Evolutionary conservation across 2,888 invertebrate genomes (phyloP).

Genomic region (Epinotia demarniana): DNA sequence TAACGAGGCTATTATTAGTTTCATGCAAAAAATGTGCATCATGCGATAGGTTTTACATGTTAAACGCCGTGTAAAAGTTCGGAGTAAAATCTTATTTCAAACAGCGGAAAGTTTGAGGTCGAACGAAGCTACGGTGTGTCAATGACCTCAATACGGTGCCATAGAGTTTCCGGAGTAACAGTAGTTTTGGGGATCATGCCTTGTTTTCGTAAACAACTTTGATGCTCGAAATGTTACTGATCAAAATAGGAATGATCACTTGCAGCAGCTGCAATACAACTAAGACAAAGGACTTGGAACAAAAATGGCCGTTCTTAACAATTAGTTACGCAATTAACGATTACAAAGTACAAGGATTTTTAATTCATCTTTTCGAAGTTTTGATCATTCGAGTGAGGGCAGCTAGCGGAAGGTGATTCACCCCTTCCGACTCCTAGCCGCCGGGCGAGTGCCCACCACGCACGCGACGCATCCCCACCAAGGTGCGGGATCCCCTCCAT

Average conservation of each 20-base stretch:
- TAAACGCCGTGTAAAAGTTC: not conserved
- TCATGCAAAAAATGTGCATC: constrained; percentile 19
- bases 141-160: constrained; percentile 54
- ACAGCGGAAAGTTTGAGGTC: constrained; percentile 40
- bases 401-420: constrained; percentile 77
- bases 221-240: not conserved
- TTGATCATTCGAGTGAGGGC: constrained; percentile 67
- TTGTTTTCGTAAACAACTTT: constrained; percentile 14
- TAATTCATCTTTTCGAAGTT: constrained; percentile 58
- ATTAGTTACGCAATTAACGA: constrained; percentile 72
- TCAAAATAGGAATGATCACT: not conserved
- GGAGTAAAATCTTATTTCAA: not conserved
- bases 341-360: constrained; percentile 52
- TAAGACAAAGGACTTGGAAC: constrained; percentile 65
- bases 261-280: not conserved
- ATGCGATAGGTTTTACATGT: not conserved
- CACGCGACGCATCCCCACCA: constrained; percentile 82
- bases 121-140: constrained; percentile 50
- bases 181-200: not conserved
- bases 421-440: constrained; percentile 80
- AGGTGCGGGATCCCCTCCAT: constrained; percentile 83
- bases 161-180: constrained; percentile 25
- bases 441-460: constrained; percentile 72
- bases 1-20: constrained; percentile 50
- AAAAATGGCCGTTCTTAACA: constrained; percentile 63